A percentile compares a stretch with the other conserved stretches of the same genome.
Evolutionary conservation across 2,888 invertebrate species (phyloP).

Genomic region (Amphiduros pacificus): DNA sequence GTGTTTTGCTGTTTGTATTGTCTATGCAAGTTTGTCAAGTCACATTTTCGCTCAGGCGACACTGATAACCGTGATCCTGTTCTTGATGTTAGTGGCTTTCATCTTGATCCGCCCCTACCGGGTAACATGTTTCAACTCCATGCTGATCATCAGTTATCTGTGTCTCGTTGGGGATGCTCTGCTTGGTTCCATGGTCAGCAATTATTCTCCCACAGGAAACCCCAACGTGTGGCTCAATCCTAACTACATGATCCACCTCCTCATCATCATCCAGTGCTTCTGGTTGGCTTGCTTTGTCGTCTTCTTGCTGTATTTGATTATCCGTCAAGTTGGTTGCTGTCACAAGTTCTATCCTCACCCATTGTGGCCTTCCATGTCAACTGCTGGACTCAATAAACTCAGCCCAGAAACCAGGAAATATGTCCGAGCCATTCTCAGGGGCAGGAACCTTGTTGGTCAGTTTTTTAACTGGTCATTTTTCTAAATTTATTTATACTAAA

Average conservation of each 20-base stretch:
- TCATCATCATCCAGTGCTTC: constrained; percentile 36
- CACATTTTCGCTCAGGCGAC: constrained; percentile 38
- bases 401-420: constrained; percentile 47
- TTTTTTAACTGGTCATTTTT: background rate
- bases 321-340: constrained; percentile 13
- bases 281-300: constrained; percentile 34
- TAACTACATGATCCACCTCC: constrained; percentile 34
- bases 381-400: constrained; percentile 38
- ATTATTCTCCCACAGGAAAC: constrained; percentile 24
- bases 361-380: constrained; percentile 47
- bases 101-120: constrained; percentile 43
- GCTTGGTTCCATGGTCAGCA: constrained; percentile 38
- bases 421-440: constrained; percentile 45
- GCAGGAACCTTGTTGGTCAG: constrained; percentile 16
- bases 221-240: constrained; percentile 34
- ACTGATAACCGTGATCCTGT: constrained; percentile 28
- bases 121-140: constrained; percentile 41
- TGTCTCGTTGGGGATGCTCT: constrained; percentile 38
- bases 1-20: constrained; percentile 38
- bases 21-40: constrained; percentile 39
- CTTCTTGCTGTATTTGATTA: constrained; percentile 27
- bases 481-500: too few relatives aligned
- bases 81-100: constrained; percentile 32
- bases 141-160: constrained; percentile 37
- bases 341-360: constrained; percentile 27